phyloP scores from a whole-genome alignment of 2,113 vertebrate species.

The Phyllopteryx taeniolatus region DNA sequence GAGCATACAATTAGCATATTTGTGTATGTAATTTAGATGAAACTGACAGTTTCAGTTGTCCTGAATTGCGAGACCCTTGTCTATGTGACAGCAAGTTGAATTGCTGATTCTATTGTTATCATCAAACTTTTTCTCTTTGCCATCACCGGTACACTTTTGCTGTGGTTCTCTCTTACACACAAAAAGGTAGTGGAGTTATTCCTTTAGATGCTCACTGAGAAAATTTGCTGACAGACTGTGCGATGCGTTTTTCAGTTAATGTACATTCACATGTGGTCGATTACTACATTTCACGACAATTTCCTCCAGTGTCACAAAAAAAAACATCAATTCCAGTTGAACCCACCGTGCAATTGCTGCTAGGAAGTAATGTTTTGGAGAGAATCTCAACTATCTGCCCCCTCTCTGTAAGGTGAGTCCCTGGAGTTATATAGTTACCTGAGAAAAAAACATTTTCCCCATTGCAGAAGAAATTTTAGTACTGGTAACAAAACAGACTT shows the following conservation, averaged over 20 bases:
- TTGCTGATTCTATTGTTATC: too few relatives aligned
- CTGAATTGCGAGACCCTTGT: too few relatives aligned
- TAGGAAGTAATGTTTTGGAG: conserved; percentile 69
- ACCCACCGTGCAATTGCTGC: conserved; percentile 69
- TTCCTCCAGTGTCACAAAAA: background rate
- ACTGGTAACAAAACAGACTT: background rate
- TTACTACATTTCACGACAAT: background rate
- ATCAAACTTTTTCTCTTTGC: too few relatives aligned
- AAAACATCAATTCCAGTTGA: background rate
- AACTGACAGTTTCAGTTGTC: too few relatives aligned
- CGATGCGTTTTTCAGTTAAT: background rate
- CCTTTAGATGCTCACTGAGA: background rate
- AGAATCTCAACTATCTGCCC: conserved; percentile 59
- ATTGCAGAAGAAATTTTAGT: background rate
- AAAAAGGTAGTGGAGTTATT: background rate
- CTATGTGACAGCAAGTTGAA: too few relatives aligned
- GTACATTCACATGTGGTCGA: too few relatives aligned
- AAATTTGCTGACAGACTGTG: background rate
- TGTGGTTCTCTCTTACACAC: too few relatives aligned
- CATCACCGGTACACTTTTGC: too few relatives aligned
- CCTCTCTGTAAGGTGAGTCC: conserved; percentile 13
- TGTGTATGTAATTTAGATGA: too few relatives aligned
- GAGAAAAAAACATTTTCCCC: background rate
- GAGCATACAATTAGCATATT: too few relatives aligned
- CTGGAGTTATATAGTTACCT: conserved; percentile 69